phyloP scores from a whole-genome alignment of 2,888 invertebrate genomes.

The Rhagium mordax region DNA sequence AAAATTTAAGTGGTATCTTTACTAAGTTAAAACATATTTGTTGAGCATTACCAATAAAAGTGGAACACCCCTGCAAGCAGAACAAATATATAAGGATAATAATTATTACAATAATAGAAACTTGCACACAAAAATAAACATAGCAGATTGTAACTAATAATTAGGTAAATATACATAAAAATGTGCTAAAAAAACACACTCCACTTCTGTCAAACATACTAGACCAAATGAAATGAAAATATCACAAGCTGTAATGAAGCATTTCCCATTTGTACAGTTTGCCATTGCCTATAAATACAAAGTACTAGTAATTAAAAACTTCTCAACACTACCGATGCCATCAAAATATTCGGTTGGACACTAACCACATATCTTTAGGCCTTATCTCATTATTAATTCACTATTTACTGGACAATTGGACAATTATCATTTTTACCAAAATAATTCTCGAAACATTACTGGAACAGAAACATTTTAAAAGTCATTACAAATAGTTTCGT shows the following conservation, averaged over 20 bases:
- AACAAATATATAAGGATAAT: slow-evolving; percentile 58
- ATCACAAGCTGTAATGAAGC: slow-evolving; percentile 9
- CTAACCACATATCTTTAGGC: slow-evolving; percentile 4
- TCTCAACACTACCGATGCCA: background rate
- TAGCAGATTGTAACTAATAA: slow-evolving; percentile 59
- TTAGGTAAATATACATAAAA: slow-evolving; percentile 50
- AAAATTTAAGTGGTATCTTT: slow-evolving; percentile 37
- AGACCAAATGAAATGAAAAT: slow-evolving; percentile 21
- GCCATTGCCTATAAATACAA: background rate
- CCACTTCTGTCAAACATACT: slow-evolving; percentile 52
- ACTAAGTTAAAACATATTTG: slow-evolving; percentile 44
- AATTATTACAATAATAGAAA: slow-evolving; percentile 61
- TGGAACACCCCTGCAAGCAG: slow-evolving; percentile 66
- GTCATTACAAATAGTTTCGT: background rate
- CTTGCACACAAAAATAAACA: slow-evolving; percentile 67
- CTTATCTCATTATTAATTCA: background rate
- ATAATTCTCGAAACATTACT: background rate
- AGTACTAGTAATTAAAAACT: background rate
- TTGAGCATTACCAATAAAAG: slow-evolving; percentile 56
- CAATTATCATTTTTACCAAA: background rate
- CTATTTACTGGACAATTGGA: background rate
- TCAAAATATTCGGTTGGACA: background rate
- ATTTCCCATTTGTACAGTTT: background rate
- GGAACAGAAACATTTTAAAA: background rate
- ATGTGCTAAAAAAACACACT: slow-evolving; percentile 59